A percentile compares a stretch with the other conserved stretches of the same genome.
phyloP scores from a whole-genome alignment of 2,797 vertebrate genomes.

The Sebastes alutus region DNA sequence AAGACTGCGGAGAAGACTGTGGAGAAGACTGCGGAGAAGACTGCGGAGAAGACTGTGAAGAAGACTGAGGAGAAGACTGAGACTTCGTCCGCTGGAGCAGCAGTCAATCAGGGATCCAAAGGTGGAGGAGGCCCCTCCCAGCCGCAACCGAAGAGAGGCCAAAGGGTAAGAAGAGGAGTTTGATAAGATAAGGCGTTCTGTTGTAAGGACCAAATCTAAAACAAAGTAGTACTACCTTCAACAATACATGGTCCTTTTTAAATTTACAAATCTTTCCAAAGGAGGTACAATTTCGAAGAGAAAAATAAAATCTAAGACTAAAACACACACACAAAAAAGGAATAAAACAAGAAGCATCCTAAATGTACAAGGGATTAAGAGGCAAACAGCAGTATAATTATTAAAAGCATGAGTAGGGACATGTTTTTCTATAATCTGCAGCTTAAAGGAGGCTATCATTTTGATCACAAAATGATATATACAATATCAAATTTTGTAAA shows the following conservation, averaged over 20 bases:
- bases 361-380: neutral
- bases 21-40: rapidly evolving
- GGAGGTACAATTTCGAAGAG: neutral
- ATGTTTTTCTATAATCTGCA: neutral
- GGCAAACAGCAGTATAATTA: neutral
- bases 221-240: neutral
- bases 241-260: neutral
- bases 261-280: neutral
- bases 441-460: neutral
- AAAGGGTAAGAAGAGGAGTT: constrained; percentile 84
- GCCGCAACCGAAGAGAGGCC: constrained; percentile 89
- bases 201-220: neutral
- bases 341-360: neutral
- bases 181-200: neutral
- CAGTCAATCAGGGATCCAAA: constrained; percentile 61
- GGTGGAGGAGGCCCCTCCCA: constrained; percentile 69
- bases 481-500: neutral
- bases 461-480: neutral
- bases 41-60: too few species aligned
- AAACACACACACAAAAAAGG: neutral
- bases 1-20: constrained; percentile 57
- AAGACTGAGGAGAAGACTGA: constrained; percentile 68
- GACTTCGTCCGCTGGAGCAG: constrained; percentile 27
- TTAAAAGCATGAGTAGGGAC: neutral
- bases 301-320: neutral